phyloP scores from a whole-genome alignment of 2,888 invertebrate species.

The Euzophera pinguis region DNA sequence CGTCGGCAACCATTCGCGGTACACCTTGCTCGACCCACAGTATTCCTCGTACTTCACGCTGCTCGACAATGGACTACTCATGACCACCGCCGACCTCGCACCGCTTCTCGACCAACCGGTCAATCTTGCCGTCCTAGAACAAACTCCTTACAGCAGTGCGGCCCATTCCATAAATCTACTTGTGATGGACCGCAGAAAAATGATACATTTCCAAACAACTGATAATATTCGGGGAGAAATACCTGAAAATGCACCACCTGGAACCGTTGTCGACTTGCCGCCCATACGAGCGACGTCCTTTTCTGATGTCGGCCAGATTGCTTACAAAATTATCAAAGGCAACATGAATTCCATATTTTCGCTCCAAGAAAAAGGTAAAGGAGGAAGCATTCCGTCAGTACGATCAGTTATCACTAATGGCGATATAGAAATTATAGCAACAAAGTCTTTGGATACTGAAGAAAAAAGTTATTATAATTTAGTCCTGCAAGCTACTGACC shows the following conservation, averaged over 20 bases:
- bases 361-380: constrained; percentile 80
- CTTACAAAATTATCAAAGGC: constrained; percentile 89
- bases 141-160: constrained; percentile 88
- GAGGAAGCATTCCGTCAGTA: constrained; percentile 61
- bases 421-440: constrained; percentile 88
- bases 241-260: constrained; percentile 86
- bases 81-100: constrained; percentile 92
- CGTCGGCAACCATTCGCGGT: constrained; percentile 75
- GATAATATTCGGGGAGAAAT: constrained; percentile 84
- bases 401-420: constrained; percentile 78
- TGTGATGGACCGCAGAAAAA: constrained; percentile 89
- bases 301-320: constrained; percentile 83
- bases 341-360: constrained; percentile 88
- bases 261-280: constrained; percentile 86
- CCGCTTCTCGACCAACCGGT: constrained; percentile 90
- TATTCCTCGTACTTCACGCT: constrained; percentile 93
- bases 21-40: constrained; percentile 85
- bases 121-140: constrained; percentile 89
- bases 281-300: constrained; percentile 85
- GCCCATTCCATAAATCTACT: constrained; percentile 90
- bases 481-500: constrained; percentile 89
- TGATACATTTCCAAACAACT: constrained; percentile 87
- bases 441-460: constrained; percentile 89
- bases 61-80: constrained; percentile 91
- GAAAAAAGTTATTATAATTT: constrained; percentile 84